These are phyloP conservation scores for Stenurella melanura DNA, from an alignment of 2,888 invertebrate genomes.

Conservation along the genomic window DNA sequence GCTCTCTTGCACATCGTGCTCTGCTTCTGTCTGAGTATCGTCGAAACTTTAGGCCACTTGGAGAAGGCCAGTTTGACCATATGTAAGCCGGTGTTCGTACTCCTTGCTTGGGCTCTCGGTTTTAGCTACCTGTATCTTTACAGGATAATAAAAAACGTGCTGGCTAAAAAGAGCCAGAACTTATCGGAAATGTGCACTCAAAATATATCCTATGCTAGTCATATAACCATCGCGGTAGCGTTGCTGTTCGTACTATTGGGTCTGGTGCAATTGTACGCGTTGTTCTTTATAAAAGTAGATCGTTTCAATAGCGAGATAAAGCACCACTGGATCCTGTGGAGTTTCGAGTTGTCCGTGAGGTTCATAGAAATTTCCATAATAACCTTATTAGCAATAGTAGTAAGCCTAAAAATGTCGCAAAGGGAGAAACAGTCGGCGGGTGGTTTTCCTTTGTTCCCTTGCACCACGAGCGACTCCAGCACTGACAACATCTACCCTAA, in stretches of 20 bases:
- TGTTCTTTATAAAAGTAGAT: constrained; percentile 78
- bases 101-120: constrained; percentile 89
- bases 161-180: constrained; percentile 86
- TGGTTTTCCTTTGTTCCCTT: constrained; percentile 87
- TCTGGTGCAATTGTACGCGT: constrained; percentile 88
- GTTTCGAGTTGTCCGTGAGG: constrained; percentile 90
- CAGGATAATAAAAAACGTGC: constrained; percentile 83
- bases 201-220: constrained; percentile 90
- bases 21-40: constrained; percentile 88
- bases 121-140: constrained; percentile 90
- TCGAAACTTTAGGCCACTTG: constrained; percentile 76
- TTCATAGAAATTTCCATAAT: constrained; percentile 92
- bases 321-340: constrained; percentile 93
- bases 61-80: constrained; percentile 77
- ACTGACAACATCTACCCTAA: constrained; percentile 91
- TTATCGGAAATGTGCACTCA: constrained; percentile 85
- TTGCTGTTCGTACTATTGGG: constrained; percentile 89
- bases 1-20: constrained; percentile 86
- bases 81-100: constrained; percentile 90
- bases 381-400: constrained; percentile 89
- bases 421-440: constrained; percentile 84
- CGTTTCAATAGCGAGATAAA: constrained; percentile 77
- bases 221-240: constrained; percentile 91
- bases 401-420: constrained; percentile 80
- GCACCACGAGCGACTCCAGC: constrained; percentile 88